Conservation (phyloP, 2,888 invertebrate species). For the Patella pellucida region DNA sequence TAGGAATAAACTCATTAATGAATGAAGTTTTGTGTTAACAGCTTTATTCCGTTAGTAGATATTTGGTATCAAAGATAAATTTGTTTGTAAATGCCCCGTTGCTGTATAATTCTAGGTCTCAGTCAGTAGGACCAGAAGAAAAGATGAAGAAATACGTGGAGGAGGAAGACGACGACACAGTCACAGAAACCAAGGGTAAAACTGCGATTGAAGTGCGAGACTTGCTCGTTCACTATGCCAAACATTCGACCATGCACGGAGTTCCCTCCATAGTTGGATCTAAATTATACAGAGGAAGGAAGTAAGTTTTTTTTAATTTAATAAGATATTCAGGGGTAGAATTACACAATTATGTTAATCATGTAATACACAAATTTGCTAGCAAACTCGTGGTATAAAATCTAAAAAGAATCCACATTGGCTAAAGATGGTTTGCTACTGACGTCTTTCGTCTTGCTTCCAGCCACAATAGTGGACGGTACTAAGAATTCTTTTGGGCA, state of each 20-base stretch:
- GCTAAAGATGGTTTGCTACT: too few species aligned
- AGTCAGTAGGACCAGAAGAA: not conserved
- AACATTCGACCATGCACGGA: constrained; percentile 43
- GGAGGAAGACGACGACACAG: not conserved
- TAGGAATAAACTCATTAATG: too few species aligned
- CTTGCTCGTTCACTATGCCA: constrained; percentile 38
- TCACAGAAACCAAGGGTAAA: not conserved
- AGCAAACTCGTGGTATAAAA: too few species aligned
- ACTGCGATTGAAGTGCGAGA: constrained; percentile 22
- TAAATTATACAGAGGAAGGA: constrained; percentile 36
- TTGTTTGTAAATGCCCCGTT: not conserved
- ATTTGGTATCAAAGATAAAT: too few species aligned
- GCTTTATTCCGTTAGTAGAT: too few species aligned
- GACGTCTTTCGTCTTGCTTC: too few species aligned
- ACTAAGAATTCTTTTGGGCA: too few species aligned
- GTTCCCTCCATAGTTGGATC: constrained; percentile 42
- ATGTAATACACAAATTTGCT: too few species aligned
- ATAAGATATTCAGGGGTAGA: not conserved
- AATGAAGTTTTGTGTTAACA: too few species aligned
- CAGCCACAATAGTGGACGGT: too few species aligned
- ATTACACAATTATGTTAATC: too few species aligned
- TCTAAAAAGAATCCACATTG: too few species aligned
- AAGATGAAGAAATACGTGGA: constrained; percentile 1
- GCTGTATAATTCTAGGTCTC: not conserved
- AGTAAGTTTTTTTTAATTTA: constrained; percentile 25